These are phyloP conservation scores for Pogonocichla stellata DNA, from an alignment of 2,113 vertebrate species.

Conservation along the genomic window DNA sequence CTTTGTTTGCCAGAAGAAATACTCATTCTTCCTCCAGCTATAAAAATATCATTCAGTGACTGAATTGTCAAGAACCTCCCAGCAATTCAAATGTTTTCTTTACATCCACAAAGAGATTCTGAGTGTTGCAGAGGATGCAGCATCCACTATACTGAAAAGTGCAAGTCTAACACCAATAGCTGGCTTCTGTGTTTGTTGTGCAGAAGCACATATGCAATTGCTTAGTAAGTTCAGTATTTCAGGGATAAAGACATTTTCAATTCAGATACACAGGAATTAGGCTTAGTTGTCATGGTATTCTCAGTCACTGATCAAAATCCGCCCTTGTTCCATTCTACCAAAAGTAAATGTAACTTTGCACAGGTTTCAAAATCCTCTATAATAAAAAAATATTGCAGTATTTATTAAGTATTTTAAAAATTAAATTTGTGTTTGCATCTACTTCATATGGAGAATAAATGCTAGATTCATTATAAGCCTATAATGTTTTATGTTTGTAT, in stretches of 20 bases:
- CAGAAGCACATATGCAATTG: background rate
- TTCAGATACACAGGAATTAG: background rate
- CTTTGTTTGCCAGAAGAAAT: constrained; percentile 9
- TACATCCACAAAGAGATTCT: background rate
- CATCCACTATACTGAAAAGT: background rate
- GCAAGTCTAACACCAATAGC: background rate
- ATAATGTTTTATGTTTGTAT: background rate
- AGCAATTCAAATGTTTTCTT: background rate
- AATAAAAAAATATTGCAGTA: background rate
- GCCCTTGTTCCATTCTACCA: background rate
- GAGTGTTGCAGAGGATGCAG: background rate
- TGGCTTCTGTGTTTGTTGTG: background rate
- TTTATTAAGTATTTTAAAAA: background rate
- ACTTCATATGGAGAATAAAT: background rate
- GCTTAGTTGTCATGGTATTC: background rate
- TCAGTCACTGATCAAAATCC: background rate
- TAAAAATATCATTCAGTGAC: background rate
- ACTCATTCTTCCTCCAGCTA: background rate
- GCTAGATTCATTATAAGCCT: background rate
- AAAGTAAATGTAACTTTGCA: background rate
- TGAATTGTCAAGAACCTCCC: background rate
- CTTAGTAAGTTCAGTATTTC: background rate
- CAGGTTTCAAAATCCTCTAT: background rate
- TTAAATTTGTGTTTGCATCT: background rate
- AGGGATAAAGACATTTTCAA: background rate